Conservation (phyloP, 2,797 vertebrate genomes). For the Miopithecus talapoin region DNA sequence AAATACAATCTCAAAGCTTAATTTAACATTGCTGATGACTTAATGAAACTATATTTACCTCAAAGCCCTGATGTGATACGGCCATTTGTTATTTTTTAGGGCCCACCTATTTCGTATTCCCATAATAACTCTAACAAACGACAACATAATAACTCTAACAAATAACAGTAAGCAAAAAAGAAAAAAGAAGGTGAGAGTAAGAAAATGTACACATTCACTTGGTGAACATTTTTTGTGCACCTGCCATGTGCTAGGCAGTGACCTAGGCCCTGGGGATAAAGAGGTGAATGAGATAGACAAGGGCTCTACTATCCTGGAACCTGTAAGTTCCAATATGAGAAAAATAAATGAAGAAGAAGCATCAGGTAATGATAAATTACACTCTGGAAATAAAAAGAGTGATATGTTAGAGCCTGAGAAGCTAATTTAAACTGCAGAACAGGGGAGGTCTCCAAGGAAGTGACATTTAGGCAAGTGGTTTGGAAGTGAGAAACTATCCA, state of each 20-base stretch:
- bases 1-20: background rate
- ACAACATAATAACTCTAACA: no score
- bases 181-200: background rate
- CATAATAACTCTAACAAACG: background rate
- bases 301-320: background rate
- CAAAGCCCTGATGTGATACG: background rate
- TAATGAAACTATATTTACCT: background rate
- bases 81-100: background rate
- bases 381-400: background rate
- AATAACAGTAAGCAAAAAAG: background rate
- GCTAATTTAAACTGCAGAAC: background rate
- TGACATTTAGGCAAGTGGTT: background rate
- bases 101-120: background rate
- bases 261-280: background rate
- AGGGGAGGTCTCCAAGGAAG: background rate
- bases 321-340: background rate
- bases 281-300: background rate
- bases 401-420: background rate
- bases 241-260: background rate
- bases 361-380: background rate
- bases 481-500: background rate
- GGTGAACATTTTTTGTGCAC: background rate
- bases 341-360: background rate
- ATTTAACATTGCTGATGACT: constrained; percentile 10
- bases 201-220: background rate